Evolutionary conservation across 1,140 invertebrate genomes (phyloP).

Genomic region (Eurosta solidaginis): DNA sequence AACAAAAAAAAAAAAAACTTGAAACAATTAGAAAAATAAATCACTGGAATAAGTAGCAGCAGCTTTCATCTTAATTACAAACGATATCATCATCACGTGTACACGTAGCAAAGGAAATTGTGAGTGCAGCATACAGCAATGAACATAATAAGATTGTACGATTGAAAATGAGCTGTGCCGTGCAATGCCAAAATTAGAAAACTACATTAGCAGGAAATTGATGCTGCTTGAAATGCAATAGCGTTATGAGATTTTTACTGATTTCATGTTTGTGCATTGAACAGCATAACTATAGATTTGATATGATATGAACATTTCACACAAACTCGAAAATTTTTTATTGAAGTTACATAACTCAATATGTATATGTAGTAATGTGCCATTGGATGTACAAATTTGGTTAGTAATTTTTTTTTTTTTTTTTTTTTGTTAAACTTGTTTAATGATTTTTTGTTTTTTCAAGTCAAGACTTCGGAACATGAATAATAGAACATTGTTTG

Average conservation of each 20-base stretch:
- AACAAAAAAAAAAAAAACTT: not conserved
- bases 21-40: slow-evolving; percentile 18
- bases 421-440: no score
- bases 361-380: no score
- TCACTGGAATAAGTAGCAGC: not conserved
- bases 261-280: not conserved
- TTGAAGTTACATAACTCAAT: no score
- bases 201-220: not conserved
- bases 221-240: not conserved
- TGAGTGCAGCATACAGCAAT: no score
- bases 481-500: no score
- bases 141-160: not conserved
- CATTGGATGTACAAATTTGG: no score
- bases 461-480: no score
- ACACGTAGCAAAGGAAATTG: no score
- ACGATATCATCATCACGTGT: not conserved
- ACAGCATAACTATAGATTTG: not conserved
- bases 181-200: not conserved
- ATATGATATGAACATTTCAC: not conserved
- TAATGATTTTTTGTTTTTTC: no score
- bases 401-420: no score
- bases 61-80: slow-evolving; percentile 9
- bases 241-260: not conserved
- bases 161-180: not conserved
- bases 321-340: no score